These are phyloP conservation scores for Colossoma macropomum DNA, from an alignment of 2,113 vertebrate genomes.

Conservation along the genomic window DNA sequence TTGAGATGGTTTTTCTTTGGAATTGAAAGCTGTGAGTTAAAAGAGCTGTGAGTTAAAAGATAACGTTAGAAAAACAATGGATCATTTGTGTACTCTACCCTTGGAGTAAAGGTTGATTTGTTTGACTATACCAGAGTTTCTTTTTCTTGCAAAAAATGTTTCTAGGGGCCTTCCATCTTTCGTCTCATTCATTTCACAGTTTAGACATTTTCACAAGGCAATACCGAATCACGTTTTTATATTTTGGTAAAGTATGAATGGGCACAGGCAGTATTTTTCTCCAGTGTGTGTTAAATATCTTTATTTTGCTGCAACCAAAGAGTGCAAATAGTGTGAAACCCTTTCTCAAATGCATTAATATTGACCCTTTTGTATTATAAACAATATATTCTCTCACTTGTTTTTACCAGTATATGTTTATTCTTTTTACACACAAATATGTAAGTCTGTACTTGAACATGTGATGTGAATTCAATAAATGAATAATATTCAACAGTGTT, in stretches of 20 bases:
- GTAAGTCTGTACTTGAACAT: slow-evolving; percentile 31
- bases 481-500: background rate
- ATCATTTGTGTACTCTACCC: background rate
- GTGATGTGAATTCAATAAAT: slow-evolving; percentile 54
- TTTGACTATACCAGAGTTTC: background rate
- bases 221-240: slow-evolving; percentile 2
- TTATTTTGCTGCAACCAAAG: slow-evolving; percentile 35
- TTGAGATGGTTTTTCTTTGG: background rate
- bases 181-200: slow-evolving; percentile 34
- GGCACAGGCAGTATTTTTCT: slow-evolving; percentile 32
- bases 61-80: too few species aligned
- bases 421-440: slow-evolving; percentile 35
- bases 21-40: too few species aligned
- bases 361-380: slow-evolving; percentile 17
- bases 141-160: background rate
- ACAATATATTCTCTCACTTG: background rate
- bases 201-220: background rate
- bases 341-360: background rate
- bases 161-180: background rate
- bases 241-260: slow-evolving; percentile 9
- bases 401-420: slow-evolving; percentile 28
- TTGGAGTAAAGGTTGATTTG: background rate
- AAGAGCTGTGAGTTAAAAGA: too few species aligned
- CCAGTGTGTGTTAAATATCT: background rate
- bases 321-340: slow-evolving; percentile 11